Base-by-base conservation (phyloP, 1,140 invertebrate genomes). In the Pogonomyrmex californicus region DNA sequence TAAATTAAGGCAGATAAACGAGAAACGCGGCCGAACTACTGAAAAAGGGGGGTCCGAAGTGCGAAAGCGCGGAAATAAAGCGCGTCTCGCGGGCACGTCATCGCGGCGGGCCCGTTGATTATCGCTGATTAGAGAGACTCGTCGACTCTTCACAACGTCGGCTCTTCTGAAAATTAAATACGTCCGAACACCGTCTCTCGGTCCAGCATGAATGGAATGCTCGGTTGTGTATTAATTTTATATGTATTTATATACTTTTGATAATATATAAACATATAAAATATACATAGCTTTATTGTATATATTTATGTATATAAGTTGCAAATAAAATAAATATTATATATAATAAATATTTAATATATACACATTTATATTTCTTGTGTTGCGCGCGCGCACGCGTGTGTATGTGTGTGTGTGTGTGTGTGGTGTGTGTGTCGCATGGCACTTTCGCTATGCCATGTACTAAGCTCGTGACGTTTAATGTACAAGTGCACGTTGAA, bases 111-210 rank as follows among this genome's bases (percentile, higher is more conserved):
- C 79, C 56, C 56, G 85, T 91, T 79, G 77, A 90, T 91, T 91
- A 89, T 88, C 87, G 75, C 87, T 63, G 85, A 91, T 91, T 91
- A 91, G 44, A 75, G 76, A 79, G 90, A 73, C 87, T 73, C 79
- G 75, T 89, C 88, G 78, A 56, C 85, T 89, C 76, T 81, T 82
- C 77, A 23, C 56, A 86, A 86, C 85, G 76, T 66, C 85, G 76
- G 68, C 62, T 54, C 38, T 47, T 51, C 51, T 91, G 76, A 78
- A 91, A 91, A 91, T 89, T 89, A 89, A 91, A 91, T 56, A 71
- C 68, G 58, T 60, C 44, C 63, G 12, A 23, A 6, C 14, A 36
- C 9, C 6, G 14, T 44, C 56, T 75, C 58, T 65, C 83, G 65
- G 17, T 41, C 17, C 23, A 38, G 38, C 54, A 30, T 38, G 79